These are phyloP conservation scores for Gibbula magus DNA, from an alignment of 2,888 invertebrate genomes.

Conservation along the genomic window DNA sequence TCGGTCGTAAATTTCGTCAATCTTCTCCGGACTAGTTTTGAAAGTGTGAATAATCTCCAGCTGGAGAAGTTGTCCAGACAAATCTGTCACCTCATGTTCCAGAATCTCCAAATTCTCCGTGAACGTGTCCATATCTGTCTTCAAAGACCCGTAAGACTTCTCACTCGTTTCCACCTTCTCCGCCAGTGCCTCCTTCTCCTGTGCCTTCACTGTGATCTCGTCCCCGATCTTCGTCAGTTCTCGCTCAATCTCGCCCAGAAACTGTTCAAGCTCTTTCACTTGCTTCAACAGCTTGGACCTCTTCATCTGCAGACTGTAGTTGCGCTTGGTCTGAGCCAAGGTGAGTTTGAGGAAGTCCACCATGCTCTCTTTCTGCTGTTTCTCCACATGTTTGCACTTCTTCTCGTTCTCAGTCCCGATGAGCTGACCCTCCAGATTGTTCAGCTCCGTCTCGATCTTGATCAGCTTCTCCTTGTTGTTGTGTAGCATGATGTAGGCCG, in stretches of 20 bases:
- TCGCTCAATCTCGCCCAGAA: slow-evolving; percentile 55
- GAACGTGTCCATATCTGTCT: slow-evolving; percentile 65
- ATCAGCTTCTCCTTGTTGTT: slow-evolving; percentile 67
- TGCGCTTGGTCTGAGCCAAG: slow-evolving; percentile 69
- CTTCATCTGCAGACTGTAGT: slow-evolving; percentile 70
- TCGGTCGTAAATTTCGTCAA: slow-evolving; percentile 70
- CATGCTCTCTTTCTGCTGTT: slow-evolving; percentile 71
- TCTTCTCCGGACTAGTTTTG: slow-evolving; percentile 71
- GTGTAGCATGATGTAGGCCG: slow-evolving; percentile 63
- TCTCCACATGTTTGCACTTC: slow-evolving; percentile 59
- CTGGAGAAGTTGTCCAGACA: slow-evolving; percentile 64
- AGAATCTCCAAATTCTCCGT: slow-evolving; percentile 63
- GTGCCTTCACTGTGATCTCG: slow-evolving; percentile 62
- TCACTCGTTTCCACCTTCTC: slow-evolving; percentile 63
- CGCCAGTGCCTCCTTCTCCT: slow-evolving; percentile 58
- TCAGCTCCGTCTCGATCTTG: slow-evolving; percentile 65
- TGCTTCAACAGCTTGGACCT: slow-evolving; percentile 65
- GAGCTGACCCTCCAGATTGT: slow-evolving; percentile 63
- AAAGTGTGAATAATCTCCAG: slow-evolving; percentile 71
- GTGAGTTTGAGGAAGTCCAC: slow-evolving; percentile 72
- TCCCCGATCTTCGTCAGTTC: slow-evolving; percentile 62
- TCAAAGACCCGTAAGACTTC: slow-evolving; percentile 61
- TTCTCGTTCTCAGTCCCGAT: slow-evolving; percentile 56
- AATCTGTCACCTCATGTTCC: slow-evolving; percentile 65
- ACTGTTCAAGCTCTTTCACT: slow-evolving; percentile 65